phyloP scores from a whole-genome alignment of 2,888 invertebrate species.

The Peribatodes rhomboidaria region DNA sequence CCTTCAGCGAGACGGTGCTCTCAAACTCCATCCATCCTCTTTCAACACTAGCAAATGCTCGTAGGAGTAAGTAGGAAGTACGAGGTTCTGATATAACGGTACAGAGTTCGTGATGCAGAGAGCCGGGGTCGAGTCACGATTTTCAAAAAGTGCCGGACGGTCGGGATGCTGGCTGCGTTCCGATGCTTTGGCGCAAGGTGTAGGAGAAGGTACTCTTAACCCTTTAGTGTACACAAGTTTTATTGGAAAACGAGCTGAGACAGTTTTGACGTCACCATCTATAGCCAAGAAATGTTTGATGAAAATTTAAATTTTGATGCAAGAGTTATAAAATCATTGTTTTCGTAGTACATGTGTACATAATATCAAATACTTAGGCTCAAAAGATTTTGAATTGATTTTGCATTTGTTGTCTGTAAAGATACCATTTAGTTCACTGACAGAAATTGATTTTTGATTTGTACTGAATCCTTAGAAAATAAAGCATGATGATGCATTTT shows the following conservation, averaged over 20 bases:
- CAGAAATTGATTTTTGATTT: too few species aligned
- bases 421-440: too few species aligned
- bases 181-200: conserved; percentile 61
- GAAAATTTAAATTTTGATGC: too few species aligned
- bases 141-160: conserved; percentile 83
- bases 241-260: neutral
- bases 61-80: conserved; percentile 65
- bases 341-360: too few species aligned
- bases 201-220: conserved; percentile 20
- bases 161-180: conserved; percentile 69
- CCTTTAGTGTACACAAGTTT: neutral
- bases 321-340: too few species aligned
- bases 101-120: conserved; percentile 78
- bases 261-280: neutral
- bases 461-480: too few species aligned
- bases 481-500: too few species aligned
- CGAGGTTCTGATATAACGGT: conserved; percentile 70
- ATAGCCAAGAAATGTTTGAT: too few species aligned
- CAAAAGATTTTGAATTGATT: too few species aligned
- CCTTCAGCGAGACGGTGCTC: conserved; percentile 55
- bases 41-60: conserved; percentile 51
- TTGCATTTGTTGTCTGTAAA: too few species aligned
- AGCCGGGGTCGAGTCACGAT: conserved; percentile 81
- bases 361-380: too few species aligned
- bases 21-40: conserved; percentile 59